Evolutionary conservation across 2,797 vertebrate species (phyloP).

Genomic region (Lindbergichthys nudifrons): DNA sequence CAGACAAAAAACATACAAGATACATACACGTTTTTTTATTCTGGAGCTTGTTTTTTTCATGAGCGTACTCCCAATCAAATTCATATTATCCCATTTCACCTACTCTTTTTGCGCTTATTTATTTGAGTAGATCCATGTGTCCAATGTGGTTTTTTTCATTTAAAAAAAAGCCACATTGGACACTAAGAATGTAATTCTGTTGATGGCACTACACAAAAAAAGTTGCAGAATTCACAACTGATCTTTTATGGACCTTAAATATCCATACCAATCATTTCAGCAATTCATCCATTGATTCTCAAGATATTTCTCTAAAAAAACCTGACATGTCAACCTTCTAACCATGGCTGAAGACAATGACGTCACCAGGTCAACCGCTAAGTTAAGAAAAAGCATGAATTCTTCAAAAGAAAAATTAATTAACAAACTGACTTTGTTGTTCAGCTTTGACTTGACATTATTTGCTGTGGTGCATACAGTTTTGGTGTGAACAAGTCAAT

Average conservation of each 20-base stretch:
- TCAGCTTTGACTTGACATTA: not conserved
- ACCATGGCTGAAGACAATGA: not conserved
- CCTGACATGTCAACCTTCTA: not conserved
- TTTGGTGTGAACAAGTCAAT: not conserved
- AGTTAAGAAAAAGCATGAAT: not conserved
- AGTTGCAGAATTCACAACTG: too few species aligned
- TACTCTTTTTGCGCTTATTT: too few species aligned
- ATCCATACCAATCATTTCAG: too few species aligned
- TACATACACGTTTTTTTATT: not conserved
- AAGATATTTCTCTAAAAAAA: not conserved
- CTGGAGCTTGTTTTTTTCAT: not conserved
- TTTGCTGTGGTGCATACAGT: not conserved
- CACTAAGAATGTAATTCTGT: too few species aligned
- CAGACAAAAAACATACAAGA: conserved; percentile 19
- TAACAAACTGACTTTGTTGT: not conserved
- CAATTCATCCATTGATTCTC: not conserved
- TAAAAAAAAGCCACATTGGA: too few species aligned
- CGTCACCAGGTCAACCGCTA: not conserved
- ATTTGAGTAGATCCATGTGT: too few species aligned
- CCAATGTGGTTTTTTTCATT: too few species aligned
- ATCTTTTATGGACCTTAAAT: too few species aligned
- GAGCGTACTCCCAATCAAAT: not conserved
- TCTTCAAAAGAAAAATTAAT: not conserved
- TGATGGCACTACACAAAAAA: not conserved
- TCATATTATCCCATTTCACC: too few species aligned